A percentile compares a stretch with the other conserved stretches of the same genome.
Conservation (phyloP, 2,797 vertebrate species). For the Peromyscus melanophrys region DNA sequence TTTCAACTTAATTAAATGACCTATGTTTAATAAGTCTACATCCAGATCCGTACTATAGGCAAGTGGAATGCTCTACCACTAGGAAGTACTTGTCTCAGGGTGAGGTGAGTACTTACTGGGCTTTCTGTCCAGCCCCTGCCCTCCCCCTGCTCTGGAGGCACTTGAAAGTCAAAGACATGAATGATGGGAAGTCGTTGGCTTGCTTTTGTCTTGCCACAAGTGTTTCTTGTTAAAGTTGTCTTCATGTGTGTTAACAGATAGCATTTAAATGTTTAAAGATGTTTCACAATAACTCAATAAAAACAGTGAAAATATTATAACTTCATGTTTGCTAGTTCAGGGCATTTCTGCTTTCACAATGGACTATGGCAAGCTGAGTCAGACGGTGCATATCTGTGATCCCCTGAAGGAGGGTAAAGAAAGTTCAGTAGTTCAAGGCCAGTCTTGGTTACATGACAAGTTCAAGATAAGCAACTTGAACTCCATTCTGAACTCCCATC, state of each 20-base stretch:
- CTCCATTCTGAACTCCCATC: background rate
- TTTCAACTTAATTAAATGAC: constrained; percentile 61
- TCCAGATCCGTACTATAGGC: background rate
- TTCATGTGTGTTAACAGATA: background rate
- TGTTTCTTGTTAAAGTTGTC: background rate
- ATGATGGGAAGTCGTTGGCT: background rate
- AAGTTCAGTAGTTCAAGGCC: background rate
- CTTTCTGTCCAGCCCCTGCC: background rate
- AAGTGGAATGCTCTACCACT: background rate
- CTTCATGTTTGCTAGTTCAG: background rate
- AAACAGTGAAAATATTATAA: background rate
- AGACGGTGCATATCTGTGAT: too few species aligned
- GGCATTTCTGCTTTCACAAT: background rate
- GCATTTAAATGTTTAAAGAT: background rate
- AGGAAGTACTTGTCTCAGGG: background rate
- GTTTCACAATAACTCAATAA: background rate
- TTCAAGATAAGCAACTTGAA: background rate
- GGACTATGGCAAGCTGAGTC: background rate
- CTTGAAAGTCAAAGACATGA: background rate
- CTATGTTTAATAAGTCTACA: constrained; percentile 49
- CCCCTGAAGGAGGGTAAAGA: background rate
- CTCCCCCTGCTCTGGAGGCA: fast-evolving
- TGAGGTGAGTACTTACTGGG: background rate
- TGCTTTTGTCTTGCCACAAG: background rate
- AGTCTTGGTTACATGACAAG: background rate